Evolutionary conservation across 2,888 invertebrate genomes (phyloP).

Genomic region (Trachelus stipa): DNA sequence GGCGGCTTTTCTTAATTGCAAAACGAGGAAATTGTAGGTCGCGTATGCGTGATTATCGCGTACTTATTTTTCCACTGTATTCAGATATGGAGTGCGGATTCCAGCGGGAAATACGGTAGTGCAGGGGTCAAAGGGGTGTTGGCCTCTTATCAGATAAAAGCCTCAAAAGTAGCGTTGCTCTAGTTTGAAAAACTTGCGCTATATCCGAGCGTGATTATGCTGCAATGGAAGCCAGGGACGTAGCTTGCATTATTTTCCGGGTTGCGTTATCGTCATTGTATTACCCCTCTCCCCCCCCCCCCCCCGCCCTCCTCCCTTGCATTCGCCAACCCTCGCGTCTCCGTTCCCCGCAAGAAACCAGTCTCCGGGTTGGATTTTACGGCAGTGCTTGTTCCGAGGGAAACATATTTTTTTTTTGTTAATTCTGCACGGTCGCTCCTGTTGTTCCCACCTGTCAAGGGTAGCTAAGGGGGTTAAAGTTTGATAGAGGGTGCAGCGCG

Average conservation of each 20-base stretch:
- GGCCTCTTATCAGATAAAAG: constrained; percentile 42
- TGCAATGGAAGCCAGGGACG: constrained; percentile 24
- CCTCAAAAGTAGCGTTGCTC: constrained; percentile 48
- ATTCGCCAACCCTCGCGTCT: background rate
- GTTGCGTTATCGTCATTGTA: background rate
- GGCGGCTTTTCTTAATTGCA: background rate
- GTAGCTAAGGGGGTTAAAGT: background rate
- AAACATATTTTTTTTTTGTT: background rate
- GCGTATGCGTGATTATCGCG: background rate
- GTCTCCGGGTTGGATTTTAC: background rate
- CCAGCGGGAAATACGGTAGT: background rate
- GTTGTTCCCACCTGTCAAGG: background rate
- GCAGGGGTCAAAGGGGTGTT: background rate
- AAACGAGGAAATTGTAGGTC: background rate
- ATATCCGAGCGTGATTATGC: constrained; percentile 40
- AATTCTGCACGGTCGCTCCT: background rate
- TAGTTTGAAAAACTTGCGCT: constrained; percentile 41
- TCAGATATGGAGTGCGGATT: background rate
- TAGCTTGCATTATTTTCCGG: constrained; percentile 25
- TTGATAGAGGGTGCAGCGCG: background rate
- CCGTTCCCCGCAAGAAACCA: background rate
- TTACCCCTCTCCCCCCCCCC: background rate
- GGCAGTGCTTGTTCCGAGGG: background rate
- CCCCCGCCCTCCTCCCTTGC: background rate
- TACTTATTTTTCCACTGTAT: background rate